Evolutionary conservation across 2,888 invertebrate genomes (phyloP), one percentile per base, ranked within the genome.

Genomic region (Yponomeuta cagnagella): DNA sequence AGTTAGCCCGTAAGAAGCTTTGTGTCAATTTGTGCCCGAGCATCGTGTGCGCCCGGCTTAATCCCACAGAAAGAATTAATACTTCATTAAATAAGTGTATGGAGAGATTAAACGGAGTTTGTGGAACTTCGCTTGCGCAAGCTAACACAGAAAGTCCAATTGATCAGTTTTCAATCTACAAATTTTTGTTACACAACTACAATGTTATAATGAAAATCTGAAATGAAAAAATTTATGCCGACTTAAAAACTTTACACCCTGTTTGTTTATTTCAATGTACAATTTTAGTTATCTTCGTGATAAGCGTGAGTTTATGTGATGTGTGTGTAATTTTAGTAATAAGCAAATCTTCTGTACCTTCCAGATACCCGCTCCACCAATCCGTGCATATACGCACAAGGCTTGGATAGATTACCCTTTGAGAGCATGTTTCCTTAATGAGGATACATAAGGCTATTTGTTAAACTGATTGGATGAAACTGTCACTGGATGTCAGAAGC

Each of bases 1-100:
- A 76, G 78, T 81, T 80, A 79, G 77, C 76, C 76, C 76, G 76
- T 80, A 79, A 81, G 79, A 78, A 71, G 77, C 79, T 81, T 81
- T 80, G 74, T 72, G 74, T 74, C 79, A 77, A 78, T 80, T 79
- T 79, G 75, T 72, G 71, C 74, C 71, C 73, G 73, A 31, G 10
- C 65, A 30, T 30, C 70, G 70, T 71, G 75, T 74, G 76, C 75
- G 75, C 74, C 75, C 74, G 74, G 72, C 74, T 75, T 75, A 75
- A 68, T 48, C 48, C 31, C 1, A 48, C 15, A n/a, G 30, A 68
- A 68, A 52, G 68, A 68, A 68, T 68, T 68, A 48, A 68, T 68
- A 68, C 52, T 68, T 68, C 52, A 68, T 68, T 68, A 68, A 68
- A 68, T 48, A 48, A 48, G 30, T 10, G 65, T 65, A 30, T 31